Evolutionary conservation across 2,113 vertebrate species (phyloP), one percentile per base, ranked within the genome.

Genomic region (Athene noctua): DNA sequence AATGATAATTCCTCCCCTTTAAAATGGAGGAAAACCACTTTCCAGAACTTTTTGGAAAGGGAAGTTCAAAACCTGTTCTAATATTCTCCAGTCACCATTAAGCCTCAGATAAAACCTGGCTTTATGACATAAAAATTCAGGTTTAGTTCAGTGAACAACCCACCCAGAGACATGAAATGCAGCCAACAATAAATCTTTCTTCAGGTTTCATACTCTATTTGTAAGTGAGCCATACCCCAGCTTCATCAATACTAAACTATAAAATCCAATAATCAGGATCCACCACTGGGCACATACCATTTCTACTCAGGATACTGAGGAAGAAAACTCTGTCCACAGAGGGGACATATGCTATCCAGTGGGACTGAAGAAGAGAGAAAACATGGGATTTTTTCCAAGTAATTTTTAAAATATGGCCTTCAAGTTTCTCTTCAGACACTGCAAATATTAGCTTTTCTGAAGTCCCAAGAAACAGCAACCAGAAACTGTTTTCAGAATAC

Each of bases 341-440:
- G 16, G 15, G 25, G 23, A 80, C 20, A 74, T 65, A 44, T 5
- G 84, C 46, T 71, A 27, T 40, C 15, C 29, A 68, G 15, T 68
- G 34, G 7, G 27, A 49, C 4, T 40, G 9, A 85, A 62, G 27
- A 71, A 54, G 6, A 67, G 47, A 68, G 52, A 44, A 73, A 81
- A 58, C 2, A 38, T 0, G 0, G 1, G 25, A 81, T 2, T 15
- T 58, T 62, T 77, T 67, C 38, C 36, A 85, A 74, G 12, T 13
- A 4, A 10, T 42, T 81, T 84, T 81, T 27, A 49, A 73, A 54
- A 32, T 44, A 62, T 8, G 6, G 3, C 6, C 11, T 79, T 77
- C 6, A 36, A 55, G 2, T 21, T 78, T 81, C 22, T 72, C 47
- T 88, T n/a, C 52, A 81, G 17, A 75, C 2, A 91, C 9, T n/a